phyloP scores from a whole-genome alignment of 2,888 invertebrate species.

The Invenusta paracnida region DNA sequence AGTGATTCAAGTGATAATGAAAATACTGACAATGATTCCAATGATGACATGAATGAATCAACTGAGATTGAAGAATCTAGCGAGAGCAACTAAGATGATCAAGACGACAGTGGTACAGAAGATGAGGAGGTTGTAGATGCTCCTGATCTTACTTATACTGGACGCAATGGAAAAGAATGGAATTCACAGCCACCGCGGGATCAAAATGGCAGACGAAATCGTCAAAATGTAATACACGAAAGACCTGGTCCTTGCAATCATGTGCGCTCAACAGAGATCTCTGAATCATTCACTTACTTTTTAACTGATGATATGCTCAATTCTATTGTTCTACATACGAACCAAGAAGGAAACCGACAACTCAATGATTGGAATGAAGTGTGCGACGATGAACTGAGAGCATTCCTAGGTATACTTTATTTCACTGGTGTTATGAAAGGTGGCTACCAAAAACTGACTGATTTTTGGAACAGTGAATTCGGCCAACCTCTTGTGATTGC shows the following conservation, averaged over 20 bases:
- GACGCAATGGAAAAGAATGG: no score
- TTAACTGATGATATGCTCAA: background rate
- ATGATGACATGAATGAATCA: no score
- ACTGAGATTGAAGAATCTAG: no score
- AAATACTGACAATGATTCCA: no score
- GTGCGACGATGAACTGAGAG: background rate
- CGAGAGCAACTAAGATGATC: no score
- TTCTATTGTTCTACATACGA: background rate
- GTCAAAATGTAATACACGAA: background rate
- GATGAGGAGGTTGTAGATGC: no score
- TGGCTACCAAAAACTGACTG: background rate
- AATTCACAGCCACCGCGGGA: background rate
- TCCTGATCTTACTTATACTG: no score
- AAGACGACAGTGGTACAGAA: no score
- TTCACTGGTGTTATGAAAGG: background rate
- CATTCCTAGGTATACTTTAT: background rate
- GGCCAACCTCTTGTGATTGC: background rate
- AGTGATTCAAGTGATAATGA: no score
- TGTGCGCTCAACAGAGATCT: background rate
- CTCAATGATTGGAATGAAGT: background rate
- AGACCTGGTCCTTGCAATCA: background rate
- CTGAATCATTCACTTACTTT: background rate
- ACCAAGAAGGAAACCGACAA: background rate
- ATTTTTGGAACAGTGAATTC: background rate
- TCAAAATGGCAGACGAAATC: background rate